Percentiles rank a stretch among this genome's conserved stretches.
Evolutionary conservation across 2,888 invertebrate genomes (phyloP).

Genomic region (Unio pictorum): DNA sequence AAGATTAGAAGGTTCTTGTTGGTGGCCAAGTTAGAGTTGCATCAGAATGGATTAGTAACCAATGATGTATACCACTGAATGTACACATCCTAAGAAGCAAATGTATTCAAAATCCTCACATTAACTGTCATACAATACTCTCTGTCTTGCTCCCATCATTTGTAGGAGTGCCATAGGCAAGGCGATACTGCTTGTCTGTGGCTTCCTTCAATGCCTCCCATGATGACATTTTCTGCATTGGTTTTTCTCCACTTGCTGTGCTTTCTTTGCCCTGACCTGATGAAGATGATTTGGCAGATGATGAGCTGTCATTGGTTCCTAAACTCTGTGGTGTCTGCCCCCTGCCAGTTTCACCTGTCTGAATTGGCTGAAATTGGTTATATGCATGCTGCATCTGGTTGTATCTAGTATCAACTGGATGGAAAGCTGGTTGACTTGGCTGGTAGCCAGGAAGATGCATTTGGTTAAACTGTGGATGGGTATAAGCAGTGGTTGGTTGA

Average conservation of each 20-base stretch:
- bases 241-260: conserved; percentile 9
- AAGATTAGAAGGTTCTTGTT: too few relatives aligned
- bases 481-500: neutral
- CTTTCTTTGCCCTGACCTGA: neutral
- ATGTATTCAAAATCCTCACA: too few relatives aligned
- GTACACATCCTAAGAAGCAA: too few relatives aligned
- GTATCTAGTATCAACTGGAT: conserved; percentile 5
- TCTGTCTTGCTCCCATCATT: conserved; percentile 11
- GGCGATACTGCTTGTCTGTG: conserved; percentile 21
- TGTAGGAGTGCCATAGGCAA: conserved; percentile 1
- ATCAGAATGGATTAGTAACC: too few relatives aligned
- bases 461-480: conserved; percentile 9
- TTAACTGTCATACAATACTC: conserved; percentile 20
- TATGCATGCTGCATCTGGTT: conserved; percentile 1
- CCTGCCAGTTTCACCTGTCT: neutral
- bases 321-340: conserved; percentile 2
- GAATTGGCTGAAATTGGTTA: too few relatives aligned
- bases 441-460: conserved; percentile 4
- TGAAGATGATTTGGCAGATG: conserved; percentile 4
- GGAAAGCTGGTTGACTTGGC: conserved; percentile 1
- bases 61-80: too few relatives aligned
- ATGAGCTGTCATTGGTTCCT: conserved; percentile 10
- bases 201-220: conserved; percentile 39
- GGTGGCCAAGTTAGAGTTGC: too few relatives aligned
- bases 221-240: conserved; percentile 36